These are phyloP conservation scores for Hecatera dysodea DNA, from an alignment of 2,888 invertebrate species.

Conservation along the genomic window DNA sequence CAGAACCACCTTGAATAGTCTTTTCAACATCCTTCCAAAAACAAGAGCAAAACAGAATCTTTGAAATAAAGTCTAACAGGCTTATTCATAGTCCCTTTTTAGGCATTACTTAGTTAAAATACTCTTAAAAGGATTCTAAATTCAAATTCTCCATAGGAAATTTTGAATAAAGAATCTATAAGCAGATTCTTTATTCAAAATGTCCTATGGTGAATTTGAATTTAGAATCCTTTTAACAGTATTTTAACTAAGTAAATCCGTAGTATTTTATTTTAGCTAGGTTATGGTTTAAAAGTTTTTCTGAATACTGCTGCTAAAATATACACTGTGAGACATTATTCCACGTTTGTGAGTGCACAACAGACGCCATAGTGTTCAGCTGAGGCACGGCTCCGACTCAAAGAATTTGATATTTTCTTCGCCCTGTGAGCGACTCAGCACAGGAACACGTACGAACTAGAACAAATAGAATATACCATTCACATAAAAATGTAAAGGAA, in stretches of 20 bases:
- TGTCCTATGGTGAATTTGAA: too few species aligned
- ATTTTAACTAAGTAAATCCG: too few species aligned
- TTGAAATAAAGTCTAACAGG: slow-evolving; percentile 40
- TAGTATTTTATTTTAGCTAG: too few species aligned
- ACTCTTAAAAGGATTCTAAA: too few species aligned
- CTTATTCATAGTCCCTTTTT: too few species aligned
- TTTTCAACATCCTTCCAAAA: slow-evolving; percentile 26
- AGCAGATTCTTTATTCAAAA: too few species aligned
- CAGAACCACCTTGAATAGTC: slow-evolving; percentile 9
- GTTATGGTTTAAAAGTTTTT: too few species aligned
- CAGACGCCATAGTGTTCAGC: slow-evolving; percentile 41
- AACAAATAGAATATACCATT: slow-evolving; percentile 64
- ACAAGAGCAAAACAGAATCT: slow-evolving; percentile 36
- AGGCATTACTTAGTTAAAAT: too few species aligned
- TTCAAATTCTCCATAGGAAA: too few species aligned
- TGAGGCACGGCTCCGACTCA: slow-evolving; percentile 46
- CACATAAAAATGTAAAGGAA: slow-evolving; percentile 50
- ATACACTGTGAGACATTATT: slow-evolving; percentile 43
- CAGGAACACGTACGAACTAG: slow-evolving; percentile 49
- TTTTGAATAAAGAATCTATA: too few species aligned
- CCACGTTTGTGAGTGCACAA: slow-evolving; percentile 54
- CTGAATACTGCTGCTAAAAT: too few species aligned
- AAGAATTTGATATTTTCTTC: slow-evolving; percentile 63
- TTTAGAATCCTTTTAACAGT: too few species aligned
- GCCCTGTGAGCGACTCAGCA: slow-evolving; percentile 37